Base-by-base conservation (phyloP, 2,113 vertebrate species). In the Mystacornis crossleyi region DNA sequence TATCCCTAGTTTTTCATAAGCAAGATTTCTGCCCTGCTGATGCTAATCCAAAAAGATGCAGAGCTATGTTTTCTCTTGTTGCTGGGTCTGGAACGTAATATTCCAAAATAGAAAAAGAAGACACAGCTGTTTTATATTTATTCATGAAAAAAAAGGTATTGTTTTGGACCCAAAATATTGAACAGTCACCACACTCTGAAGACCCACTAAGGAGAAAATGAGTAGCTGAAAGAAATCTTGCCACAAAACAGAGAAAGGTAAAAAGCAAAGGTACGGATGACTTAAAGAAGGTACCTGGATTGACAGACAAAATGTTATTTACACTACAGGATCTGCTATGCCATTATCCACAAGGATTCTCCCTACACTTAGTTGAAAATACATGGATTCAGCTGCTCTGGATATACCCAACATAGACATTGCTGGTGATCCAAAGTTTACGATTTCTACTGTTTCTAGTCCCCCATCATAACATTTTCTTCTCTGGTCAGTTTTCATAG, bases 21-120 rank as follows among this genome's bases (percentile, higher is more conserved):
- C 90, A 97, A 89, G 74, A 82, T 67, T 97, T 91, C 97, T 98
- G 98, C 43, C 54, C 85, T 67, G 79, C 34, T 89, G 91, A 96
- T 67, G 73, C 50, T 88, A 91, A 95, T 91, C 95, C 47, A 94
- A 70, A 96, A 90, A 96, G 92, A 70, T 81, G 62, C 38, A 89
- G 70, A 81, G 66, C 89, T 89, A 84, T 6, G 2, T 72, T 96
- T 95, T 94, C 87, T 84, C 33, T 92, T 38, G 34, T 73, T 92
- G 58, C 51, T 29, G 20, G 78, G 45, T 81, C 92, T 50, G 71
- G 90, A 57, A 93, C 11, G 19, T 29, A 67, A 84, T n/a, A 61
- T n/a, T 80, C 74, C 38, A 77, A 91, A 93, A 93, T 42, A 70
- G 58, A 78, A 69, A 89, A 67, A 51, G 67, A 93, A 83, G 73